Evolutionary conservation across 2,888 invertebrate genomes (phyloP).

Genomic region (Sussaba pulchella): DNA sequence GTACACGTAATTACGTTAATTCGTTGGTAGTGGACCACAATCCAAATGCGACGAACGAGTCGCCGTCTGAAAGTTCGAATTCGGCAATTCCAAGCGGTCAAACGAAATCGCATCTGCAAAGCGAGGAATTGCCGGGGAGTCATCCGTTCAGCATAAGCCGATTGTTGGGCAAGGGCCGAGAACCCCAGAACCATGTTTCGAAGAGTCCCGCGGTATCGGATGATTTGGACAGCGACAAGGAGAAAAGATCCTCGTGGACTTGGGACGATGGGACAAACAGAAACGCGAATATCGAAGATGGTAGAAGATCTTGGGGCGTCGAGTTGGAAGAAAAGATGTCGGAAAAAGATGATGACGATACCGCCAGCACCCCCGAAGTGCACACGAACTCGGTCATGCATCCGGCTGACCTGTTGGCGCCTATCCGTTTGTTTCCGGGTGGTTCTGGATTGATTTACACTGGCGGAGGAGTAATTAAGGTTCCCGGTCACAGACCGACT

Average conservation of each 20-base stretch:
- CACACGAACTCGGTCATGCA: constrained; percentile 74
- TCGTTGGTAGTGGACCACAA: constrained; percentile 59
- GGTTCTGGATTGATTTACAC: constrained; percentile 83
- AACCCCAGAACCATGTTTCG: constrained; percentile 67
- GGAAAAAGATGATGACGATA: constrained; percentile 81
- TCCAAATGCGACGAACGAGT: constrained; percentile 61
- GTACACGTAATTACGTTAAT: constrained; percentile 75
- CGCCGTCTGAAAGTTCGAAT: constrained; percentile 79
- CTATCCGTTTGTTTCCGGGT: constrained; percentile 78
- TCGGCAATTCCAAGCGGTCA: constrained; percentile 76
- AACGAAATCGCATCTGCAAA: constrained; percentile 75
- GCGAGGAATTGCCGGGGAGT: constrained; percentile 78
- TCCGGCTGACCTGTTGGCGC: constrained; percentile 77
- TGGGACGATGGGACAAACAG: constrained; percentile 79
- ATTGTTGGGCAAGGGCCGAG: constrained; percentile 78
- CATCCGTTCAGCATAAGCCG: constrained; percentile 83
- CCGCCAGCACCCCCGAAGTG: constrained; percentile 79
- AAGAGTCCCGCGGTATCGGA: constrained; percentile 79
- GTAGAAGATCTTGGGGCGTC: constrained; percentile 80
- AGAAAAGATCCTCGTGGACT: constrained; percentile 78
- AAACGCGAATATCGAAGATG: constrained; percentile 76
- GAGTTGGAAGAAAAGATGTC: constrained; percentile 80
- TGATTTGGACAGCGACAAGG: constrained; percentile 80
- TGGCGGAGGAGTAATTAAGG: constrained; percentile 91
- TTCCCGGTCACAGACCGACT: constrained; percentile 91